These are phyloP conservation scores for Geotrupes spiniger DNA, from an alignment of 2,888 invertebrate genomes.

Conservation along the genomic window DNA sequence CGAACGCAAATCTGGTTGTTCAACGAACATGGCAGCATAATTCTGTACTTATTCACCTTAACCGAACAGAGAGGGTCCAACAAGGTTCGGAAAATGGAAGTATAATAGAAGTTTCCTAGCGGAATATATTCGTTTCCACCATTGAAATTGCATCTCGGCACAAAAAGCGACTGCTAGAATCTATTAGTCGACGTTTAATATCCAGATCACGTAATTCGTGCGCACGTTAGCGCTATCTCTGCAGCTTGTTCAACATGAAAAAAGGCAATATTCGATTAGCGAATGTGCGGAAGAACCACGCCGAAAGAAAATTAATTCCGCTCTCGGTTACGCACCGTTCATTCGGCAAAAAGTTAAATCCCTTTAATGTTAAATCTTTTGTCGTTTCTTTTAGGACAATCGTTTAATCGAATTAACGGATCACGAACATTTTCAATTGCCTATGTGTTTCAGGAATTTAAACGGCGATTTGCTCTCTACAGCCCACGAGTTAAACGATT, in stretches of 20 bases:
- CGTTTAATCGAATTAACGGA: slow-evolving; percentile 32
- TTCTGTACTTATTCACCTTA: too few species aligned
- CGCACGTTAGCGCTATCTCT: slow-evolving; percentile 27
- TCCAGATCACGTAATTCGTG: slow-evolving; percentile 28
- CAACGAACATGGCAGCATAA: too few species aligned
- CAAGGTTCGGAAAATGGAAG: slow-evolving; percentile 30
- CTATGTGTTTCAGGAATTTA: slow-evolving; percentile 24
- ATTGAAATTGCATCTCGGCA: slow-evolving; percentile 30
- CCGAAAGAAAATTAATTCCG: slow-evolving; percentile 31
- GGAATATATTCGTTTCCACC: slow-evolving; percentile 29
- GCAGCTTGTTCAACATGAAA: slow-evolving; percentile 23
- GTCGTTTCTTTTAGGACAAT: slow-evolving; percentile 26
- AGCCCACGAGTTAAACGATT: neutral
- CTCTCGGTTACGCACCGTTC: slow-evolving; percentile 30
- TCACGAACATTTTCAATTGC: slow-evolving; percentile 24
- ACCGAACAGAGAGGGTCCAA: slow-evolving; percentile 6
- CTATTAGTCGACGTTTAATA: slow-evolving; percentile 35
- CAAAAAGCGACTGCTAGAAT: slow-evolving; percentile 32
- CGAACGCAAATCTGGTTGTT: too few species aligned
- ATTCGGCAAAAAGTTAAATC: slow-evolving; percentile 31
- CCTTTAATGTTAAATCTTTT: slow-evolving; percentile 31
- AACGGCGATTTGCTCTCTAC: slow-evolving; percentile 6
- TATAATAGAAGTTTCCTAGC: slow-evolving; percentile 31
- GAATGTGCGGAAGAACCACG: slow-evolving; percentile 26
- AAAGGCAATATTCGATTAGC: slow-evolving; percentile 30